Evolutionary conservation across 2,888 invertebrate species (phyloP).

Genomic region (Dromius quadrimaculatus): DNA sequence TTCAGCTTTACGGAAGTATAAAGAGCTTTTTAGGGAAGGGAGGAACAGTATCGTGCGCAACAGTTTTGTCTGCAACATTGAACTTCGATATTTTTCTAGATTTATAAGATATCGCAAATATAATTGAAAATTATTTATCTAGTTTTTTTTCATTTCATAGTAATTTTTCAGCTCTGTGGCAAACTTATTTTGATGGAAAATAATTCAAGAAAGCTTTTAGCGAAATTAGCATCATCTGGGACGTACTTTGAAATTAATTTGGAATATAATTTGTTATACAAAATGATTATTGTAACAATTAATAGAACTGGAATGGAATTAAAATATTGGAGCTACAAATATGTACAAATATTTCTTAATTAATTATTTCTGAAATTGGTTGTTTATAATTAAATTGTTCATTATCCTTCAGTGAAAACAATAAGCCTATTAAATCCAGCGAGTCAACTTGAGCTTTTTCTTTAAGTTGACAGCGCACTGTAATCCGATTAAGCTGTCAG

Average conservation of each 20-base stretch:
- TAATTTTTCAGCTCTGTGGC: no score
- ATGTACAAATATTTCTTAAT: neutral
- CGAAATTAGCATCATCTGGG: conserved; percentile 3
- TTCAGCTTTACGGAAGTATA: neutral
- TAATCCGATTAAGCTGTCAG: conserved; percentile 33
- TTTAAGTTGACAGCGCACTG: conserved; percentile 23
- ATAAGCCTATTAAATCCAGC: conserved; percentile 12
- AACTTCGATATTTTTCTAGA: no score
- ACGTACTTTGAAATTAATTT: neutral
- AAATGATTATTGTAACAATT: no score
- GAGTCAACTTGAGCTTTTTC: conserved; percentile 20
- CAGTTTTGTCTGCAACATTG: conserved; percentile 17
- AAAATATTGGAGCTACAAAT: no score
- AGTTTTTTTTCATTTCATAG: no score
- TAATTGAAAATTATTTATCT: no score
- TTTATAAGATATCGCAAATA: no score
- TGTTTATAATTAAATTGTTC: conserved; percentile 14
- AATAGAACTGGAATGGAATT: no score
- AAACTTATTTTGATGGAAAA: no score
- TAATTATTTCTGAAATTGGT: neutral
- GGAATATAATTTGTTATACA: no score
- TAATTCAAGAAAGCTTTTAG: conserved; percentile 16
- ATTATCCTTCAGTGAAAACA: conserved; percentile 16
- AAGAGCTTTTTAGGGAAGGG: neutral
- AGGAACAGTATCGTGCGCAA: conserved; percentile 5